Percentiles rank a stretch among this genome's conserved stretches.
Evolutionary conservation across 2,888 invertebrate genomes (phyloP).

Genomic region (Agrotis puta): DNA sequence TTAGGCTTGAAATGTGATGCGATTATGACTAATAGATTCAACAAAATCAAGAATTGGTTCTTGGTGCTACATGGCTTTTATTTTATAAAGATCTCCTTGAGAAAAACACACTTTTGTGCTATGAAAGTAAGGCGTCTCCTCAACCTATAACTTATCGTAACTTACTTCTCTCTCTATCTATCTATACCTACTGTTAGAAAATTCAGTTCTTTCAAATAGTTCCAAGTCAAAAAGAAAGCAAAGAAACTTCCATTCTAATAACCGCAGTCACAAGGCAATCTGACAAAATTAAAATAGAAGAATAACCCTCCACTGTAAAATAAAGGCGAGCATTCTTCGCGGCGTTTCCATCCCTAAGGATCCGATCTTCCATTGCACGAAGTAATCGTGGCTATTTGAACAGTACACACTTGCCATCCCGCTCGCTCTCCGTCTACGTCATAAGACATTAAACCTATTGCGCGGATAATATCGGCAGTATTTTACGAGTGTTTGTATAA

Average conservation of each 20-base stretch:
- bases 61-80: neutral
- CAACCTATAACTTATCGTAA: neutral
- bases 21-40: neutral
- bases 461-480: constrained; percentile 80
- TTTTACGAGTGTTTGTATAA: constrained; percentile 80
- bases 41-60: neutral
- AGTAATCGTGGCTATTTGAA: constrained; percentile 79
- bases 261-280: constrained; percentile 49
- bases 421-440: constrained; percentile 70
- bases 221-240: constrained; percentile 19
- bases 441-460: constrained; percentile 85
- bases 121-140: neutral
- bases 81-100: neutral
- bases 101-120: neutral
- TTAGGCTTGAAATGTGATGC: no score
- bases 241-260: constrained; percentile 34
- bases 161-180: no score
- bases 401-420: constrained; percentile 72
- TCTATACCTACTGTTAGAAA: neutral
- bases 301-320: constrained; percentile 37
- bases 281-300: constrained; percentile 53
- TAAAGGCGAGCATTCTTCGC: constrained; percentile 60
- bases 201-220: neutral
- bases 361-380: constrained; percentile 58
- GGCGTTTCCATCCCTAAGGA: constrained; percentile 52